phyloP scores from a whole-genome alignment of 1,140 invertebrate species.

The Bombus huntii region DNA sequence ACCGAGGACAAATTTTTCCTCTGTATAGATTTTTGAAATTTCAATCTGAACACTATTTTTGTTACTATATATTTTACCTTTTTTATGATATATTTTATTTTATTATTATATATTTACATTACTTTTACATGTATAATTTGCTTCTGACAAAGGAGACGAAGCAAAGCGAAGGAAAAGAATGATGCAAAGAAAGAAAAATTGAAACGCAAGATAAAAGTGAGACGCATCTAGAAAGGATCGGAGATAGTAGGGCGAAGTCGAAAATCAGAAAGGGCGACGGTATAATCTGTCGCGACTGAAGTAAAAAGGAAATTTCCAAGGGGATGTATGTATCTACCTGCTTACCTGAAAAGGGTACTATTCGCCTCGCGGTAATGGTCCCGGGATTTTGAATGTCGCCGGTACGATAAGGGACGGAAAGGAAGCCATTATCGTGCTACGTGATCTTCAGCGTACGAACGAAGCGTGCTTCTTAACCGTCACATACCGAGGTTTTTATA shows the following conservation, averaged over 20 bases:
- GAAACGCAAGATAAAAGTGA: conserved; percentile 19
- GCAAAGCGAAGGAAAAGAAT: neutral
- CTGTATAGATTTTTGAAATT: neutral
- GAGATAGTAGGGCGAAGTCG: conserved; percentile 29
- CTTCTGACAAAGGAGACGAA: neutral
- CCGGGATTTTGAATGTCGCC: conserved; percentile 78
- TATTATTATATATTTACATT: neutral
- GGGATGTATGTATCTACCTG: conserved; percentile 62
- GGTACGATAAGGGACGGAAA: conserved; percentile 77
- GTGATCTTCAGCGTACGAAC: conserved; percentile 72
- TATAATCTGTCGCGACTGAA: conserved; percentile 61
- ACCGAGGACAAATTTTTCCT: neutral
- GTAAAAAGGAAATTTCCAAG: conserved; percentile 61
- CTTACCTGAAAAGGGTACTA: conserved; percentile 69
- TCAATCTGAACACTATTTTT: neutral
- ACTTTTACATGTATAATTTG: neutral
- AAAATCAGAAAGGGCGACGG: conserved; percentile 52
- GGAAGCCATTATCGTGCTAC: conserved; percentile 78
- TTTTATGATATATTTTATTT: too few relatives aligned
- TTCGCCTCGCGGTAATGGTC: conserved; percentile 67
- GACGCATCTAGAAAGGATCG: neutral
- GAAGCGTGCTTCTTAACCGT: conserved; percentile 69
- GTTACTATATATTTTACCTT: too few relatives aligned
- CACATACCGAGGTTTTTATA: conserved; percentile 61
- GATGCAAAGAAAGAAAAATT: neutral